A percentile compares a stretch with the other conserved stretches of the same genome.
These are phyloP conservation scores for Agelaius phoeniceus DNA, from an alignment of 2,113 vertebrate genomes.

Conservation along the genomic window DNA sequence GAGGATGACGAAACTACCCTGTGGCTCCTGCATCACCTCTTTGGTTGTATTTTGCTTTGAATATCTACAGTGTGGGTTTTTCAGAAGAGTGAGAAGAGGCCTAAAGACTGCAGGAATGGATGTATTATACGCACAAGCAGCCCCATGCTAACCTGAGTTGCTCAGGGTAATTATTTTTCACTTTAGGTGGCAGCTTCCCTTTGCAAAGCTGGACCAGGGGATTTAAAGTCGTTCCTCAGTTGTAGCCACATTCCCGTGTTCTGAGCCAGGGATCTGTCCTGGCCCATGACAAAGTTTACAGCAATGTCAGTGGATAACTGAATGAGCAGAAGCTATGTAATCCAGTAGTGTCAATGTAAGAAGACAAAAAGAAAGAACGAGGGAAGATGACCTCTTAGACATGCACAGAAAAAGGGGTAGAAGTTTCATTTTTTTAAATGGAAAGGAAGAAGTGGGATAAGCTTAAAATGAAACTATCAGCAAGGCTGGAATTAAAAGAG, in stretches of 20 bases:
- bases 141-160: neutral
- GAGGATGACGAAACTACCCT: neutral
- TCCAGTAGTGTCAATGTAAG: neutral
- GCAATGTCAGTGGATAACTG: neutral
- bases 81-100: neutral
- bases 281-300: neutral
- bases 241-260: neutral
- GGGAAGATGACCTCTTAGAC: neutral
- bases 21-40: neutral
- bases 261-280: neutral
- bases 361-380: neutral
- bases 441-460: neutral
- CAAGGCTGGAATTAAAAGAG: slow-evolving; percentile 60
- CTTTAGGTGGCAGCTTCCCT: neutral
- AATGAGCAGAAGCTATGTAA: neutral
- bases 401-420: neutral
- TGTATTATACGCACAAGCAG: neutral
- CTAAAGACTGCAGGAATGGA: neutral
- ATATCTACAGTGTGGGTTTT: neutral
- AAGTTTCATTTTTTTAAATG: neutral
- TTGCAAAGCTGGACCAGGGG: neutral
- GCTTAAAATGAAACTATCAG: slow-evolving; percentile 27
- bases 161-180: neutral
- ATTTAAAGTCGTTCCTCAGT: neutral
- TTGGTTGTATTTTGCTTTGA: neutral